A percentile compares a stretch with the other conserved stretches of the same genome.
phyloP scores from a whole-genome alignment of 2,113 vertebrate genomes.

The Probosciger aterrimus region DNA sequence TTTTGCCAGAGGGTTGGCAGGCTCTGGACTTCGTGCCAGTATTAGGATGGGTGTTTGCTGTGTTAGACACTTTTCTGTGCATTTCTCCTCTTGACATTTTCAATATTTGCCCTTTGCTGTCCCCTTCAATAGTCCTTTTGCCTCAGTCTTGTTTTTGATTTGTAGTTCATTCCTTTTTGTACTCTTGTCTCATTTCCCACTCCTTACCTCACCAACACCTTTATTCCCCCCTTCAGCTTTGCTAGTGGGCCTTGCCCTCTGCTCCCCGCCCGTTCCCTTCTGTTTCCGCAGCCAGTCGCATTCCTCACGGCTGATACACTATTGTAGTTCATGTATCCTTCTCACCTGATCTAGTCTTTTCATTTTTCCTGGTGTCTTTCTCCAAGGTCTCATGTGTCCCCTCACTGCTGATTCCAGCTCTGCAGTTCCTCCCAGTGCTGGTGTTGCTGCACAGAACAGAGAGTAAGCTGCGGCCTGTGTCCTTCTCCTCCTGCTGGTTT shows the following conservation, averaged over 20 bases:
- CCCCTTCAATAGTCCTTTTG: background rate
- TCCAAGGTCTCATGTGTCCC: background rate
- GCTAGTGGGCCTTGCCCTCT: background rate
- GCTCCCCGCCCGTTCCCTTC: accelerated
- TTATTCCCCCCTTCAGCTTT: background rate
- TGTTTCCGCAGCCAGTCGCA: background rate
- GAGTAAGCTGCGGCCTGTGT: background rate
- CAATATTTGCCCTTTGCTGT: background rate
- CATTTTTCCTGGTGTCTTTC: background rate
- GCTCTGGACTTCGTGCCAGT: background rate
- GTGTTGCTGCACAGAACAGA: background rate
- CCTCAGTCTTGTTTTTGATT: background rate
- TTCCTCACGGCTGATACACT: background rate
- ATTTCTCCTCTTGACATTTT: background rate
- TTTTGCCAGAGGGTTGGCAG: background rate
- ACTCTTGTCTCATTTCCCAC: background rate
- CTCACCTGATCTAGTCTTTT: background rate
- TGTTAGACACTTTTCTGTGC: background rate
- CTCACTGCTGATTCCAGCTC: background rate
- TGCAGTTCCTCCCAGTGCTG: background rate
- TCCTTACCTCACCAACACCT: background rate
- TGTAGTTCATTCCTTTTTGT: background rate
- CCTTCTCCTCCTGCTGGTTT: background rate
- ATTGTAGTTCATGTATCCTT: background rate
- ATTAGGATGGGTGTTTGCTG: background rate